Base-by-base conservation (phyloP, 1,140 invertebrate genomes). In the Bombus confusus region DNA sequence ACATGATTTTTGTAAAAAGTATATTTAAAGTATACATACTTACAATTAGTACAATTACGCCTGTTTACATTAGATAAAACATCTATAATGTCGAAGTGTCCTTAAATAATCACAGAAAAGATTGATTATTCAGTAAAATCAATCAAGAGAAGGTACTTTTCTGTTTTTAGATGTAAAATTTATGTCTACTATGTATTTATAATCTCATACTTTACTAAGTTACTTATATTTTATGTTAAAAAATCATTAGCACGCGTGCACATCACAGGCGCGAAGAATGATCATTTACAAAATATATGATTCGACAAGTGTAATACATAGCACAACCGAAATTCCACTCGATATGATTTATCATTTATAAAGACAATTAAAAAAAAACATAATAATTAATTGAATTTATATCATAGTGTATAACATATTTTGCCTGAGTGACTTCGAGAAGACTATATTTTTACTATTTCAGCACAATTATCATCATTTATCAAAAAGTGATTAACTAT, bases 11-110 rank as follows among this genome's bases (percentile, higher is more conserved):
- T 4, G 3, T 80, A 85, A 80, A 85, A 85, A 84, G 62, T 84
- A 71, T 85, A 85, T 85, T 85, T 80, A 80, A 71, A 85, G 39
- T 43, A 71, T 47, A 22, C 22, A 22, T 79, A n/a, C 47, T 52
- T 52, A 52, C 18, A 52, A 22, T 28, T 71, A 28, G 39, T 75
- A 12, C 59, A 41, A 39, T 52, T 62, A 43, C 28, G 73, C 77
- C 28, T 41, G 47, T 69, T 86, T 66, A 57, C 31, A 62, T 80
- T 77, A 13, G 34, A 64, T 34, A 34, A 69, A 25, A 79, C 39
- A 71, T 69, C 13, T 71, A 69, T 37, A 59, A 59, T n/a, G 25
- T 62, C 31, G 12, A 69, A 43, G 37, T 25, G 12, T 43, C 22
- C 22, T 78, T 34, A 39, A 43, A 43, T 57, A 57, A 71, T 84